phyloP scores from a whole-genome alignment of 2,113 vertebrate genomes.

The Bufo gargarizans region DNA sequence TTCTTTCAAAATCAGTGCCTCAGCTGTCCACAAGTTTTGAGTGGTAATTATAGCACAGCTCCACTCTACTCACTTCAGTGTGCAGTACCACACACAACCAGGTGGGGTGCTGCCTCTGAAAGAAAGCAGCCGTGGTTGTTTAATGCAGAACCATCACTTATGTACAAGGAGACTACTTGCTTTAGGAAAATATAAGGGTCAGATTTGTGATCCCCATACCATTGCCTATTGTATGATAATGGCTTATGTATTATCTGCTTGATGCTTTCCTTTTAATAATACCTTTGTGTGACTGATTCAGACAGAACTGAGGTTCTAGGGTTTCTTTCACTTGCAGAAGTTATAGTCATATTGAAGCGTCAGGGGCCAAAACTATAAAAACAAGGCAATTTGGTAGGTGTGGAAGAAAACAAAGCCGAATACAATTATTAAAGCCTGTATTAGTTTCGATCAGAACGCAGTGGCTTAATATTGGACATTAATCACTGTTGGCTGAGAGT shows the following conservation, averaged over 20 bases:
- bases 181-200: too few relatives aligned
- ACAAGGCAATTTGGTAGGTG: background rate
- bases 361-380: constrained; percentile 33
- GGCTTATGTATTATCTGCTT: background rate
- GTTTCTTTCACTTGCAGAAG: background rate
- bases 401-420: constrained; percentile 43
- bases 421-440: constrained; percentile 59
- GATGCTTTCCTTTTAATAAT: background rate
- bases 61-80: too few relatives aligned
- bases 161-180: too few relatives aligned
- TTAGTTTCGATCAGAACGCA: constrained; percentile 59
- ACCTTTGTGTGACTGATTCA: background rate
- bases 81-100: too few relatives aligned
- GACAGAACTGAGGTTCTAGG: background rate
- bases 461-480: constrained; percentile 56
- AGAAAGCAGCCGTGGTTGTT: too few relatives aligned
- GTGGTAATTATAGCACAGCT: too few relatives aligned
- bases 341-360: constrained; percentile 14
- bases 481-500: constrained; percentile 56
- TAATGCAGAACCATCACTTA: too few relatives aligned
- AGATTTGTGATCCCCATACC: background rate
- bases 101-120: too few relatives aligned
- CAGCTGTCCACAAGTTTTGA: too few relatives aligned
- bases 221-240: background rate
- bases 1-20: too few relatives aligned